Evolutionary conservation across 2,113 vertebrate genomes (phyloP).

Genomic region (Micronycteris hirsuta): DNA sequence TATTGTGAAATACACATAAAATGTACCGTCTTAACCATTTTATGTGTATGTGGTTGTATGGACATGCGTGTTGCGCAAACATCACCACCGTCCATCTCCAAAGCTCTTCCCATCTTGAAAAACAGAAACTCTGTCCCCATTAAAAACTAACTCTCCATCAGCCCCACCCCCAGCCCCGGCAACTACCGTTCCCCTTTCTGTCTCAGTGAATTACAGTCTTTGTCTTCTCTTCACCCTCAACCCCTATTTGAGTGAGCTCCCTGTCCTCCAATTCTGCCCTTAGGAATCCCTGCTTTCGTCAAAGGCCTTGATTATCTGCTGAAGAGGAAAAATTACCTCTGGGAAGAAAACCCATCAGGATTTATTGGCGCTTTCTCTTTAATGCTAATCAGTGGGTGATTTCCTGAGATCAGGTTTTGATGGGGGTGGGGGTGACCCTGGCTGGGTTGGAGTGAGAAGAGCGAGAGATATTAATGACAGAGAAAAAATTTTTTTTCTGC

Average conservation of each 20-base stretch:
- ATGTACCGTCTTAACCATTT: neutral
- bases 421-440: neutral
- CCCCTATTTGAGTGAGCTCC: neutral
- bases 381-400: neutral
- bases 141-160: neutral
- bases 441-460: neutral
- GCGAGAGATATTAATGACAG: neutral
- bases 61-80: neutral
- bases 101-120: neutral
- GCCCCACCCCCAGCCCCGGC: neutral
- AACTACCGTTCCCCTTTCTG: neutral
- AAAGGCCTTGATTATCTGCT: neutral
- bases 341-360: neutral
- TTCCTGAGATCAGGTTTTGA: neutral
- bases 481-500: neutral
- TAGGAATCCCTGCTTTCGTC: neutral
- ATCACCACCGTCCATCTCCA: neutral
- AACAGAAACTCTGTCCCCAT: neutral
- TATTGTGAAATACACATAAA: neutral
- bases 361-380: neutral
- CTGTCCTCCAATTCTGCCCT: fast-evolving
- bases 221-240: neutral
- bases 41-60: neutral
- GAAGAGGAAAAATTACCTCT: fast-evolving
- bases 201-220: neutral